These are phyloP conservation scores for Drosophila pachea DNA, from an alignment of 1,140 invertebrate genomes.

Conservation along the genomic window DNA sequence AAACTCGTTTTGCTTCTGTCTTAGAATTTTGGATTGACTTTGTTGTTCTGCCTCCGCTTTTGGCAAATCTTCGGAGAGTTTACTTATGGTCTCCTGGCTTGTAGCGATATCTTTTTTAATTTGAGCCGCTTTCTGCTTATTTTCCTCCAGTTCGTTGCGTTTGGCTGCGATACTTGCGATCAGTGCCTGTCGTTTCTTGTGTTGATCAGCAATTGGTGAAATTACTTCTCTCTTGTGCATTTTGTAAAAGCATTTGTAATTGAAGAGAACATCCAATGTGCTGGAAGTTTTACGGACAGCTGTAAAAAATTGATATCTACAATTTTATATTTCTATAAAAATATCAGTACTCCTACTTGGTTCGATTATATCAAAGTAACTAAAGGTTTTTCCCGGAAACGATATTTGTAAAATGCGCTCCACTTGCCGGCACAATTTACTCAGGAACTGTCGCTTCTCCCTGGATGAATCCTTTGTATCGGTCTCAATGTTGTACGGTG, in stretches of 20 bases:
- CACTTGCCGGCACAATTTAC: slow-evolving; percentile 59
- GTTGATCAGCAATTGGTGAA: slow-evolving; percentile 32
- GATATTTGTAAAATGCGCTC: slow-evolving; percentile 59
- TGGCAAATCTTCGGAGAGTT: slow-evolving; percentile 30
- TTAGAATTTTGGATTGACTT: slow-evolving; percentile 15
- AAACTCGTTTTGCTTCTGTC: slow-evolving; percentile 16
- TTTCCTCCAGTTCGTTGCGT: slow-evolving; percentile 34
- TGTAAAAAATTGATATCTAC: background rate
- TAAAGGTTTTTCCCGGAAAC: slow-evolving; percentile 55
- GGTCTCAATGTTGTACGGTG: slow-evolving; percentile 48
- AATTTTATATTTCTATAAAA: background rate
- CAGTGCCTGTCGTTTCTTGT: slow-evolving; percentile 35
- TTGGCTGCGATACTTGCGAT: slow-evolving; percentile 28
- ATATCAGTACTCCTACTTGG: slow-evolving; percentile 43
- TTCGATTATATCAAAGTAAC: slow-evolving; percentile 57
- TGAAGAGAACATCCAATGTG: slow-evolving; percentile 55
- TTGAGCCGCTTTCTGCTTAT: slow-evolving; percentile 17
- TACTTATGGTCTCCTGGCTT: slow-evolving; percentile 24
- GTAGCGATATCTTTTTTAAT: slow-evolving; percentile 15
- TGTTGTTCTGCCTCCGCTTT: slow-evolving; percentile 22
- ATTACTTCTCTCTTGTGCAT: slow-evolving; percentile 56
- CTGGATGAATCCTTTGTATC: slow-evolving; percentile 39
- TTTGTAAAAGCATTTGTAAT: slow-evolving; percentile 63
- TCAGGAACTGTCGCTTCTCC: slow-evolving; percentile 57
- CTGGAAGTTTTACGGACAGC: slow-evolving; percentile 55